Conservation (phyloP, 2,888 invertebrate species). For the Melinaea marsaeus region DNA sequence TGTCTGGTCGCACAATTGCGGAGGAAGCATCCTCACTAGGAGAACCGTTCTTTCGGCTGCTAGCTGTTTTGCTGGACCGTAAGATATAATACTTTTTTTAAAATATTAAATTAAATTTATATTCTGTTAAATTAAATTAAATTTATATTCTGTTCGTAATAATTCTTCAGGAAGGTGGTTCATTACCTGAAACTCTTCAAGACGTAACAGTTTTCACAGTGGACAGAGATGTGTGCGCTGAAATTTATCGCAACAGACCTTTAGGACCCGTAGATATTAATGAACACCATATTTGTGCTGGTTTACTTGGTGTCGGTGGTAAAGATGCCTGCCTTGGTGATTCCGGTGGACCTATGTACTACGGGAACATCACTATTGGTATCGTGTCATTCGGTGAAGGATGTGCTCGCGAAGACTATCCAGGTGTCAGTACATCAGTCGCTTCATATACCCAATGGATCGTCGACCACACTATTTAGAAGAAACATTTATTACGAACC, state of each 20-base stretch:
- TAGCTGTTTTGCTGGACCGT: conserved; percentile 42
- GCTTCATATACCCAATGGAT: conserved; percentile 32
- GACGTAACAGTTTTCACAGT: conserved; percentile 46
- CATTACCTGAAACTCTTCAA: conserved; percentile 39
- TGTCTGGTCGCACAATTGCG: conserved; percentile 45
- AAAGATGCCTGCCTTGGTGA: conserved; percentile 47
- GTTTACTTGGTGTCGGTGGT: conserved; percentile 48
- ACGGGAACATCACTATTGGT: conserved; percentile 50
- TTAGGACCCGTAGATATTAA: conserved; percentile 42
- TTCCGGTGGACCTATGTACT: conserved; percentile 45
- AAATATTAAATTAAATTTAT: too few species aligned
- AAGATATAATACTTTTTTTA: conserved; percentile 19
- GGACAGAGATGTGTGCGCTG: conserved; percentile 47
- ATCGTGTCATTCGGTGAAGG: conserved; percentile 61
- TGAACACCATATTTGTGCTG: conserved; percentile 58
- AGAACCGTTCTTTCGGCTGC: conserved; percentile 44
- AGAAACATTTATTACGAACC: too few species aligned
- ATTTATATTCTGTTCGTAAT: too few species aligned
- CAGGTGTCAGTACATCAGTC: conserved; percentile 62
- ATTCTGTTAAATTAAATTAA: background rate
- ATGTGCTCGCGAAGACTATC: conserved; percentile 56
- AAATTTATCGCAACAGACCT: conserved; percentile 43
- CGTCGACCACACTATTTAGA: conserved; percentile 9
- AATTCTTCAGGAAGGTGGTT: conserved; percentile 28
- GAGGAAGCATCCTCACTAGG: conserved; percentile 42